Evolutionary conservation across 2,113 vertebrate genomes (phyloP).

Genomic region (Crocuta crocuta): DNA sequence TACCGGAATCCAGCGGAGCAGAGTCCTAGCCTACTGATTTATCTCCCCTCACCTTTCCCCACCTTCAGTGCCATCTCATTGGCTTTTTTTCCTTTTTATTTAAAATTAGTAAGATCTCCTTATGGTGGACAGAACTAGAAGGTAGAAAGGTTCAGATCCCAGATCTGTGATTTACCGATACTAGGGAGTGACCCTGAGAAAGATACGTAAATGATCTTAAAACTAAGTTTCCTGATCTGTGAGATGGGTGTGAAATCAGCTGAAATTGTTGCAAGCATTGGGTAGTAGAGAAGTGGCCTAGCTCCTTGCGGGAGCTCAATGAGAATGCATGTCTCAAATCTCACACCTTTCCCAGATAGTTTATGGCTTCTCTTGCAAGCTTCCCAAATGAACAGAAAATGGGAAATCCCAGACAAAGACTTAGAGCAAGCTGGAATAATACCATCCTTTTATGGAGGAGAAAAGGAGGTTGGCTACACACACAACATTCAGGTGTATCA

Average conservation of each 20-base stretch:
- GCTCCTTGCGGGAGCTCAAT: not conserved
- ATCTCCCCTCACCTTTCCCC: not conserved
- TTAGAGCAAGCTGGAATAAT: not conserved
- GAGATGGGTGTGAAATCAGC: not conserved
- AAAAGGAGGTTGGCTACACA: not conserved
- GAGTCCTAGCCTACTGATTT: not conserved
- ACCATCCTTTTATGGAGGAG: not conserved
- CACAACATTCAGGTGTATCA: not conserved
- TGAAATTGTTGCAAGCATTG: not conserved
- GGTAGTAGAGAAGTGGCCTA: not conserved
- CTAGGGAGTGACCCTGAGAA: not conserved
- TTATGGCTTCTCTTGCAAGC: not conserved
- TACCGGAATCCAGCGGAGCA: not conserved
- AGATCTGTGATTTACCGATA: not conserved
- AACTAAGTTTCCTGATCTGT: not conserved
- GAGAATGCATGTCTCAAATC: not conserved
- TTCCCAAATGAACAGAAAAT: conserved; percentile 32
- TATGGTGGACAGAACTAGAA: not conserved
- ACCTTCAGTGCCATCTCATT: not conserved
- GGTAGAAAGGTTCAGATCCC: not conserved
- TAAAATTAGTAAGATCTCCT: not conserved
- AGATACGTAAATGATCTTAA: not conserved
- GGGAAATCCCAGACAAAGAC: not conserved
- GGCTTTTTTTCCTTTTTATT: not conserved
- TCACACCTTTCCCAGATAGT: not conserved